A percentile compares a stretch with the other conserved stretches of the same genome.
Conservation (phyloP, 1,140 invertebrate species). For the Drosophila ficusphila region DNA sequence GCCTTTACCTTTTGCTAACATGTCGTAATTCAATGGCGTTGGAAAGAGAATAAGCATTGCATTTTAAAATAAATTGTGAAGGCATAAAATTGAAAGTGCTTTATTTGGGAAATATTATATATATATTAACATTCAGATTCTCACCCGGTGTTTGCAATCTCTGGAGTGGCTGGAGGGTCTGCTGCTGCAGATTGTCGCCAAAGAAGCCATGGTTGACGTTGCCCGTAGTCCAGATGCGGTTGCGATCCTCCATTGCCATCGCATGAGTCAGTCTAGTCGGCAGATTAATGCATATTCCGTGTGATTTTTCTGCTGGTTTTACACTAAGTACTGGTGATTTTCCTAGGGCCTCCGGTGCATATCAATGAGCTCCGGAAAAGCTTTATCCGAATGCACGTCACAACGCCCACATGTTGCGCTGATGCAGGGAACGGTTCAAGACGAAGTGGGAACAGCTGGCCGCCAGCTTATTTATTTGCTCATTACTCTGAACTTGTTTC, state of each 20-base stretch:
- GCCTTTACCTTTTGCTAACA: neutral
- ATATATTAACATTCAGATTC: no score
- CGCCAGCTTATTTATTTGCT: neutral
- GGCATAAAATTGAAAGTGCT: no score
- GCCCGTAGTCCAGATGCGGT: constrained; percentile 68
- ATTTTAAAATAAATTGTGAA: no score
- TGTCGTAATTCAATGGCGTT: no score
- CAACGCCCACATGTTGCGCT: constrained; percentile 62
- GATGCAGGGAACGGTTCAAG: neutral
- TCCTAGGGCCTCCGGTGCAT: constrained; percentile 35
- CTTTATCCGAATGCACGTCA: constrained; percentile 55
- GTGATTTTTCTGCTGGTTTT: constrained; percentile 39
- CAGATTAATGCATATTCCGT: constrained; percentile 41
- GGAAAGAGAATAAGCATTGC: no score
- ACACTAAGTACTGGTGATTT: constrained; percentile 33
- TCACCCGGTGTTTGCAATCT: constrained; percentile 70
- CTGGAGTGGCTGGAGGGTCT: constrained; percentile 52
- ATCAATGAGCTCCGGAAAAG: constrained; percentile 31
- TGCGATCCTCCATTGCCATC: constrained; percentile 48
- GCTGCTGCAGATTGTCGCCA: constrained; percentile 64
- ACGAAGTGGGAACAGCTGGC: neutral
- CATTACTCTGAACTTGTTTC: constrained; percentile 13
- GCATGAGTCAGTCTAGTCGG: neutral
- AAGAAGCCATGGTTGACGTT: constrained; percentile 61
- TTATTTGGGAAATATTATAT: no score